Base-by-base conservation (phyloP, 2,113 vertebrate genomes). In the Balaeniceps rex region DNA sequence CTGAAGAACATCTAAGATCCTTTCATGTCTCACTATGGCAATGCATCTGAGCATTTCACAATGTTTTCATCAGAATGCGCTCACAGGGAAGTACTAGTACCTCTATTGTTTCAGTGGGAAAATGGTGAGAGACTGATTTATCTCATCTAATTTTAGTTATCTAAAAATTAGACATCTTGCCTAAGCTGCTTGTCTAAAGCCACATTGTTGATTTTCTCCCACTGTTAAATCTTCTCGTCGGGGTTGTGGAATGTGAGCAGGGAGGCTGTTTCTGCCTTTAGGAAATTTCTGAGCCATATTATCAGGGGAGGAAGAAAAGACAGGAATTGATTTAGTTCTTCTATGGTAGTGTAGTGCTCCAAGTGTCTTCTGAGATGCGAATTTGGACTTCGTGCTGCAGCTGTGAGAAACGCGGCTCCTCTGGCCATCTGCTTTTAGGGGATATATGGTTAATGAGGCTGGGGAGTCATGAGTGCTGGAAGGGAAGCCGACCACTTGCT, bases 361-460 rank as follows among this genome's bases (percentile, higher is more conserved):
- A 83, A 58, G 34, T 49, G 61, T 77, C 54, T 91, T 91, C 49
- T 3, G 47, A 92, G 55, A 87, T 71, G 38, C 24, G 65, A 82
- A 68, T 64, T 71, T 83, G 79, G 58, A 40, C 51, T 92, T 92
- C 0, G 0, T 49, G 36, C 52, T 93, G 81, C 78, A 95, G 84
- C 95, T 93, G 61, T 72, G 90, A 77, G 87, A 85, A 96, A 18
- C 22, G 49, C 84, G 90, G 87, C 83, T 94, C 23, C 64, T 88
- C 80, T 81, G 60, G 64, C 88, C 88, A 71, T 55, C 93, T 96
- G 91, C 66, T 83, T 52, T 69, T 38, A 85, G 87, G 44, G 83
- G 15, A 22, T 77, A 15, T 47, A 25, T 60, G 57, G 93, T 51
- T 51, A 40, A 70, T 44, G 91, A 89, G 40, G 33, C 77, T 94